These are phyloP conservation scores for Thereva nobilitata DNA, from an alignment of 2,888 invertebrate genomes.

Conservation along the genomic window DNA sequence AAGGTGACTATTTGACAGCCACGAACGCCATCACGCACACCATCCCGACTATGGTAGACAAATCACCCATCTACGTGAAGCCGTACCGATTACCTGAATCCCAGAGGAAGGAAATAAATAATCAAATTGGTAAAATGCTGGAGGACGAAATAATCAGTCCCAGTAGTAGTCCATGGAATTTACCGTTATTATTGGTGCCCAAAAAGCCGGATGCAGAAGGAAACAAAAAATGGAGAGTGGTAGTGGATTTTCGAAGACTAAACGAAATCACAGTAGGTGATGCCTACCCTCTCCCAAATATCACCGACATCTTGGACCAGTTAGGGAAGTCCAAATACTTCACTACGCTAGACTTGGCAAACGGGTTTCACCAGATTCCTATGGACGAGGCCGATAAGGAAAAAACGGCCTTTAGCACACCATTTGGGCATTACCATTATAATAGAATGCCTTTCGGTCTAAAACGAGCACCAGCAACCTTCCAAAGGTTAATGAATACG, in stretches of 20 bases:
- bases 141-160: not conserved
- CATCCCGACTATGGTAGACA: not conserved
- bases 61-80: not conserved
- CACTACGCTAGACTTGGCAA: not conserved
- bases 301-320: not conserved
- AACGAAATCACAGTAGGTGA: not conserved
- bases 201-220: not conserved
- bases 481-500: not conserved
- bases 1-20: not conserved
- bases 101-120: not conserved
- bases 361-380: not conserved
- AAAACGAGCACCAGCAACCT: not conserved
- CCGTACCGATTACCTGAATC: not conserved
- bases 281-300: conserved; percentile 1
- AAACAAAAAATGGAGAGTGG: conserved; percentile 1
- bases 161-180: not conserved
- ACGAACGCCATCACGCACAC: not conserved
- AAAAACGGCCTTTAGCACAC: not conserved
- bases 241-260: not conserved
- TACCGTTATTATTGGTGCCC: not conserved
- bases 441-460: not conserved
- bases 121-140: not conserved
- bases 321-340: not conserved
- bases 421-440: not conserved
- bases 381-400: not conserved